phyloP scores from a whole-genome alignment of 1,140 invertebrate genomes.

The Callitettix versicolor region DNA sequence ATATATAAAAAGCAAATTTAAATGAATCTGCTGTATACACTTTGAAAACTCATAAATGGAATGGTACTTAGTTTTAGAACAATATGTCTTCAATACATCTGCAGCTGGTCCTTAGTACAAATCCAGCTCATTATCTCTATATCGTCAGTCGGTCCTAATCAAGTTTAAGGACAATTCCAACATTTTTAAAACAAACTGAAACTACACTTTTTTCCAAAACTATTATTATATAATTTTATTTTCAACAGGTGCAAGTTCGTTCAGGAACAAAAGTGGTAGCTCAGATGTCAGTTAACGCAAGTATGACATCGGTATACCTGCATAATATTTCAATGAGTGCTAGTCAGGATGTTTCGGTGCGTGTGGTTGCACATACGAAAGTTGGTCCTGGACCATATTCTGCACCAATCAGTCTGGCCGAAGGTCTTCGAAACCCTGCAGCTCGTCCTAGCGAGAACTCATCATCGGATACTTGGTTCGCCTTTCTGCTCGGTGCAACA shows the following conservation, averaged over 20 bases:
- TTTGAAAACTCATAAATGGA: no score
- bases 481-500: constrained; percentile 55
- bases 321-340: constrained; percentile 60
- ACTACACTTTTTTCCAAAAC: no score
- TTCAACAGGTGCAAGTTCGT: constrained; percentile 49
- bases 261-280: constrained; percentile 50
- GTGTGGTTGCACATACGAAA: constrained; percentile 60
- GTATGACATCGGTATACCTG: constrained; percentile 55
- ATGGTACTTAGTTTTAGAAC: no score
- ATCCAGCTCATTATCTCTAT: no score
- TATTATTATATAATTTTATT: no score
- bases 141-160: no score
- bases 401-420: constrained; percentile 19
- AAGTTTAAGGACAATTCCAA: no score
- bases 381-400: constrained; percentile 59
- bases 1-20: no score
- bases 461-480: constrained; percentile 59
- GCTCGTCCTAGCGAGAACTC: neutral
- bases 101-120: no score
- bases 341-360: constrained; percentile 41
- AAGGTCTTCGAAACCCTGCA: neutral
- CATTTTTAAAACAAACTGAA: no score
- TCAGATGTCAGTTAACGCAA: constrained; percentile 60
- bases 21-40: no score
- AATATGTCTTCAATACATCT: no score